A percentile compares a stretch with the other conserved stretches of the same genome.
Conservation (phyloP, 2,797 vertebrate genomes). For the Lagorchestes hirsutus region DNA sequence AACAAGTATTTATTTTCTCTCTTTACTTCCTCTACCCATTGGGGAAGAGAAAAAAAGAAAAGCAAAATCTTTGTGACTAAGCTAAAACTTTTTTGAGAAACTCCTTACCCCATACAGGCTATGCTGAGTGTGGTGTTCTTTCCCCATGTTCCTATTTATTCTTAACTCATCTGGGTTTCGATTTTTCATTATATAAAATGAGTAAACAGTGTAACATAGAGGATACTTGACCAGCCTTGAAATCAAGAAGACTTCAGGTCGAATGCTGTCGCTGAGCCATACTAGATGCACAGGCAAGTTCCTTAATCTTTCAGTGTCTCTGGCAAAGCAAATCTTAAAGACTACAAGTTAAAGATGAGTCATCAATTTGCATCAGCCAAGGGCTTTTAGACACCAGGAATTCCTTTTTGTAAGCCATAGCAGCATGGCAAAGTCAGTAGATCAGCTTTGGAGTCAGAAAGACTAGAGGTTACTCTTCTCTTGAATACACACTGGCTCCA, state of each 20-base stretch:
- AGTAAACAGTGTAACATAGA: not conserved
- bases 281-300: not conserved
- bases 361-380: not conserved
- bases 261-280: not conserved
- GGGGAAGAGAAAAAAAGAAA: slow-evolving; percentile 12
- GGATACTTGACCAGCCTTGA: not conserved
- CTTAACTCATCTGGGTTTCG: not conserved
- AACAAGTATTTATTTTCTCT: not conserved
- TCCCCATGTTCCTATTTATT: not conserved
- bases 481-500: not conserved
- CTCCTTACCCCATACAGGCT: not conserved
- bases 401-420: not conserved
- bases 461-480: not conserved
- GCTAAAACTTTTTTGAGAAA: not conserved
- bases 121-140: not conserved
- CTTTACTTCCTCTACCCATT: slow-evolving; percentile 42
- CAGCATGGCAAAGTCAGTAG: not conserved
- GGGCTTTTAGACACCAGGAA: not conserved
- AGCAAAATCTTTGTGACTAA: not conserved
- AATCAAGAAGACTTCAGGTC: not conserved
- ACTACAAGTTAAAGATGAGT: not conserved
- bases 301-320: not conserved
- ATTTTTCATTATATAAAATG: not conserved
- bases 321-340: not conserved
- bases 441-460: not conserved